A percentile compares a stretch with the other conserved stretches of the same genome.
Evolutionary conservation across 2,113 vertebrate species (phyloP).

Genomic region (Notothenia coriiceps): DNA sequence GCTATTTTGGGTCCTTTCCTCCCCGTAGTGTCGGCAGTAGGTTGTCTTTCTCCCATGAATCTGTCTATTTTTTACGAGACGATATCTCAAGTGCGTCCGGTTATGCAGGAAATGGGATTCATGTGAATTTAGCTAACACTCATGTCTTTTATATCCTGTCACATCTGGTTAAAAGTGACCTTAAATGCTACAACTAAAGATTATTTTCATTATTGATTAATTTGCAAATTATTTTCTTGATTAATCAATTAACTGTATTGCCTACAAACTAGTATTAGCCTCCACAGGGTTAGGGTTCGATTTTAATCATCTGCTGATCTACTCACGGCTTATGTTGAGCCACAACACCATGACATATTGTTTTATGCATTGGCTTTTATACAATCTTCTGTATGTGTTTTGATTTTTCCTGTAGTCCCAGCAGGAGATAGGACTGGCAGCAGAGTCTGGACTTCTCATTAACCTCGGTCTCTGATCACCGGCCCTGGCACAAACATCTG

Average conservation of each 20-base stretch:
- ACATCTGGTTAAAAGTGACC: not conserved
- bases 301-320: constrained; percentile 12
- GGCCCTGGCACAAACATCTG: constrained; percentile 54
- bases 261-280: not conserved
- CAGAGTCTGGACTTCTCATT: constrained; percentile 46
- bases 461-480: constrained; percentile 45
- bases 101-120: constrained; percentile 49
- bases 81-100: constrained; percentile 22
- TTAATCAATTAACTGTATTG: no score
- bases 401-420: constrained; percentile 55
- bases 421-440: constrained; percentile 63
- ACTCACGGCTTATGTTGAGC: not conserved
- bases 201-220: no score
- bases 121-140: constrained; percentile 34
- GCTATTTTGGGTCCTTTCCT: constrained; percentile 41
- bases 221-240: no score
- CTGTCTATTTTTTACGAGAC: constrained; percentile 12
- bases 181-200: not conserved
- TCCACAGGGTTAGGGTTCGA: not conserved
- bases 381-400: constrained; percentile 7
- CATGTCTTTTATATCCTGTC: constrained; percentile 38
- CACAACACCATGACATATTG: not conserved
- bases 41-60: constrained; percentile 14
- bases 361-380: not conserved
- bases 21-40: not conserved